These are phyloP conservation scores for Urocitellus parryii DNA, from an alignment of 2,113 vertebrate species.

Conservation along the genomic window DNA sequence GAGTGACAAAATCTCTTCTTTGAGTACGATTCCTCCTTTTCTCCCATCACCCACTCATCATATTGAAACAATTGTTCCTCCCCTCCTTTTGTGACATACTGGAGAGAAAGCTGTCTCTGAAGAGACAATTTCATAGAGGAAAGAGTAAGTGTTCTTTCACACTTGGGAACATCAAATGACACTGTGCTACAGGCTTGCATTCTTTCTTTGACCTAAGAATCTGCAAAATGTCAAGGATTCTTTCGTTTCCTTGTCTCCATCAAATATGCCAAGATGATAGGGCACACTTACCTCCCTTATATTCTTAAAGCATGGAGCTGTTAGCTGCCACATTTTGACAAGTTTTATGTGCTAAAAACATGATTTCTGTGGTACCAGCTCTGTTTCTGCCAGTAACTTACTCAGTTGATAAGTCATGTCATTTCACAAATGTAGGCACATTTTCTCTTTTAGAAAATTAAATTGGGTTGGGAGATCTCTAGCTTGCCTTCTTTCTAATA, in stretches of 20 bases:
- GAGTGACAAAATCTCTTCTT: neutral
- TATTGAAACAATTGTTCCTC: neutral
- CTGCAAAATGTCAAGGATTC: neutral
- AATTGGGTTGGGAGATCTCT: neutral
- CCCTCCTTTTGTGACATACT: neutral
- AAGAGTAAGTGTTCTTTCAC: neutral
- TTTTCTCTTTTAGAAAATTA: neutral
- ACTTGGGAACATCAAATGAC: neutral
- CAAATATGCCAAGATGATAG: neutral
- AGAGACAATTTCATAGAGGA: neutral
- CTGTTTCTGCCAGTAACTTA: neutral
- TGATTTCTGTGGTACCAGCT: neutral
- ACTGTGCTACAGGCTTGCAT: neutral
- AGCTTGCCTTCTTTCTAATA: neutral
- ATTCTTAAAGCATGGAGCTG: neutral
- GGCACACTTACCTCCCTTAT: neutral
- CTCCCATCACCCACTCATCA: neutral
- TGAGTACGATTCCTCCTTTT: neutral
- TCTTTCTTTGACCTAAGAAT: neutral
- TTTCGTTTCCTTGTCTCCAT: neutral
- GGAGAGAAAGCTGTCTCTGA: neutral
- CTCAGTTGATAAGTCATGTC: neutral
- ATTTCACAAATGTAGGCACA: neutral
- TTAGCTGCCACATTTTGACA: neutral
- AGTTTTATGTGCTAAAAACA: neutral